These are phyloP conservation scores for Ormyrus labotus DNA, from an alignment of 2,888 invertebrate genomes.

Conservation along the genomic window DNA sequence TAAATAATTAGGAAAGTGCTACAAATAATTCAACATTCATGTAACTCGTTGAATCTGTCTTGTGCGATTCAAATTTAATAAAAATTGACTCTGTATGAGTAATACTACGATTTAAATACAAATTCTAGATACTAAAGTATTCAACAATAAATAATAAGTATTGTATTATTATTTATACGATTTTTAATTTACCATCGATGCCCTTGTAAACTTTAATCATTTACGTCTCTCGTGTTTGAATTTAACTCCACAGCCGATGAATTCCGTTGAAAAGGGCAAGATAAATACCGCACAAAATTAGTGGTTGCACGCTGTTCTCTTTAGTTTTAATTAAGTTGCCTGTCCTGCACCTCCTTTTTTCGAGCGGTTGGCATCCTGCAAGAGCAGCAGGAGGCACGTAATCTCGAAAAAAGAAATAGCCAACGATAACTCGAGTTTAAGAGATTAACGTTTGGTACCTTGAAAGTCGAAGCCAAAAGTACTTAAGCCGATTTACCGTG, in stretches of 20 bases:
- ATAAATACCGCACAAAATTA: constrained; percentile 5
- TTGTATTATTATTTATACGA: too few relatives aligned
- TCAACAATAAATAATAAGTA: too few relatives aligned
- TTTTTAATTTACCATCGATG: too few relatives aligned
- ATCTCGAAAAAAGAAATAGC: constrained; percentile 23
- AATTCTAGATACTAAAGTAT: too few relatives aligned
- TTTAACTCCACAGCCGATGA: background rate
- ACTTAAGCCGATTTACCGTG: constrained; percentile 45
- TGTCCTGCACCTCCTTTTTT: constrained; percentile 11
- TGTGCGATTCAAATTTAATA: too few relatives aligned
- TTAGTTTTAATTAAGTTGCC: constrained; percentile 20
- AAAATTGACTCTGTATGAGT: too few relatives aligned
- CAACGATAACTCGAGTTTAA: constrained; percentile 36
- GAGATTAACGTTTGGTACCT: constrained; percentile 39
- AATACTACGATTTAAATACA: too few relatives aligned
- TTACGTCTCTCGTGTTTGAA: background rate
- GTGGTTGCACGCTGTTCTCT: background rate
- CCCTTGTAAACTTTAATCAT: too few relatives aligned
- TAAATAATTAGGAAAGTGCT: too few relatives aligned
- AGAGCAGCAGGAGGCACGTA: background rate
- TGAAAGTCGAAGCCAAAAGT: constrained; percentile 41
- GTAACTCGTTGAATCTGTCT: too few relatives aligned
- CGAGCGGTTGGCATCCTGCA: too few relatives aligned
- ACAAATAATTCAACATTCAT: too few relatives aligned
- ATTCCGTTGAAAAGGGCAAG: background rate